These are phyloP conservation scores for Drosophila orosa DNA, from an alignment of 1,140 invertebrate genomes.

Conservation along the genomic window DNA sequence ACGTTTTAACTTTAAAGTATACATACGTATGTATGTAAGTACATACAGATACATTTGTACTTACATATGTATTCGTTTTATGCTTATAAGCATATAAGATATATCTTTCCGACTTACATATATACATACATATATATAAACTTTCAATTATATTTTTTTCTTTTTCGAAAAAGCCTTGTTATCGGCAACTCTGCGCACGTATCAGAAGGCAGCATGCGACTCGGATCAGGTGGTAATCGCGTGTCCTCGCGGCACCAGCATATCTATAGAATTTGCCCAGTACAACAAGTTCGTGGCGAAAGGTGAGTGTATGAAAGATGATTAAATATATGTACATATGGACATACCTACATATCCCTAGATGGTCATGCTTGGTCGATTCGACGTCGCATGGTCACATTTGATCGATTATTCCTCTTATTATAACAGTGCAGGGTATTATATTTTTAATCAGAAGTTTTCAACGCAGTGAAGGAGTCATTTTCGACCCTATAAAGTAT, in stretches of 20 bases:
- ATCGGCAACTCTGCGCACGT: slow-evolving; percentile 93
- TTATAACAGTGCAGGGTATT: too few species aligned
- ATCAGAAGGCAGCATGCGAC: slow-evolving; percentile 94
- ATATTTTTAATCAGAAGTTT: too few species aligned
- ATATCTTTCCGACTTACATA: not conserved
- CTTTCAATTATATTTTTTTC: not conserved
- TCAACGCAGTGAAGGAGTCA: too few species aligned
- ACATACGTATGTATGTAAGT: too few species aligned
- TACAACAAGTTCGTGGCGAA: slow-evolving; percentile 84
- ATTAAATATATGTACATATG: too few species aligned
- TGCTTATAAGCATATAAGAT: too few species aligned
- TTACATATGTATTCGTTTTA: not conserved
- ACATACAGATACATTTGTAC: not conserved
- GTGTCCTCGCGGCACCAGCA: slow-evolving; percentile 94
- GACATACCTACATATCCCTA: too few species aligned
- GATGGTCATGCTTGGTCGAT: too few species aligned
- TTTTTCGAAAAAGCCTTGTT: slow-evolving; percentile 88
- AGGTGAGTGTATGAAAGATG: slow-evolving; percentile 56
- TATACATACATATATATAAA: slow-evolving; percentile 13
- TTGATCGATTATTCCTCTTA: too few species aligned
- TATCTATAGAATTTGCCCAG: slow-evolving; percentile 91
- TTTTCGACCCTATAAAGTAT: too few species aligned
- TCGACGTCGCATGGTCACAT: too few species aligned
- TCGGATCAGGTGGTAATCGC: slow-evolving; percentile 92
- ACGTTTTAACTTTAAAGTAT: too few species aligned